Evolutionary conservation across 2,888 invertebrate species (phyloP).

Genomic region (Orchesella flavescens): DNA sequence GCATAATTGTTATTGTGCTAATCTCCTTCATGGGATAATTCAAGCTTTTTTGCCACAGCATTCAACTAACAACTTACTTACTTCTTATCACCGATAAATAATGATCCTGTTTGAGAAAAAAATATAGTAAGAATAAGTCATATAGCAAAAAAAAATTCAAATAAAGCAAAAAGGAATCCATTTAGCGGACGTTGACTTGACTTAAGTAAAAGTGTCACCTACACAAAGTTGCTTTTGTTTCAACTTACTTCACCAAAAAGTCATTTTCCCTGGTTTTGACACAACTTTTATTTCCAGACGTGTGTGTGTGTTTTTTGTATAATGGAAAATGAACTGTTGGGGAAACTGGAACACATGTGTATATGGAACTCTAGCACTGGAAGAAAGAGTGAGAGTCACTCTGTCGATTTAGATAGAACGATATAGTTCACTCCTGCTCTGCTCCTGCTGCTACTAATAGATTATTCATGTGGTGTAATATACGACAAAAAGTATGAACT

Average conservation of each 20-base stretch:
- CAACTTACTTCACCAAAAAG: too few species aligned
- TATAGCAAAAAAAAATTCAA: not conserved
- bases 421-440: not conserved
- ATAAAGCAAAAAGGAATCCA: slow-evolving; percentile 25
- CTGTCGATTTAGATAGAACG: not conserved
- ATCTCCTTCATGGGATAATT: too few species aligned
- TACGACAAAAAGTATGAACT: not conserved
- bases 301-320: too few species aligned
- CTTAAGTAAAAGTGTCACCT: slow-evolving; percentile 26
- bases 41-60: not conserved
- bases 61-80: slow-evolving; percentile 17
- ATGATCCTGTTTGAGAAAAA: not conserved
- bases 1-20: not conserved
- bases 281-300: too few species aligned
- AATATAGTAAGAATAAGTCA: not conserved
- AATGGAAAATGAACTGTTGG: too few species aligned
- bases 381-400: too few species aligned
- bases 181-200: slow-evolving; percentile 45
- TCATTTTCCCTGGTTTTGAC: too few species aligned
- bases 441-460: slow-evolving; percentile 28
- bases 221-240: not conserved
- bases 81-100: not conserved
- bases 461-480: slow-evolving; percentile 59
- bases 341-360: too few species aligned
- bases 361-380: too few species aligned